A percentile compares a stretch with the other conserved stretches of the same genome.
phyloP scores from a whole-genome alignment of 2,888 invertebrate species.

The Rambutsinella grinnellia region DNA sequence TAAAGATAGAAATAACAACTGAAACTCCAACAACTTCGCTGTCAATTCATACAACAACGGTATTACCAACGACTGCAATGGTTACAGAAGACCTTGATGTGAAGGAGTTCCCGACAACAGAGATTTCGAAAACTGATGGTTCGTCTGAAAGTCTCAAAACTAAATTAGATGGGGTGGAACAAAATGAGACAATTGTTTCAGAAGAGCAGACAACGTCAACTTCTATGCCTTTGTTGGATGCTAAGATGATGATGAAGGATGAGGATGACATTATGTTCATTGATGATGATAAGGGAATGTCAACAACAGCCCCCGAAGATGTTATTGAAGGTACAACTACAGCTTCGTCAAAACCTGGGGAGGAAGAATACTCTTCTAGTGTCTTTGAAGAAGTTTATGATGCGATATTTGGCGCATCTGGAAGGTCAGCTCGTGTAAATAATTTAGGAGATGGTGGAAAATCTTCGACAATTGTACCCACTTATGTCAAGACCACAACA shows the following conservation, averaged over 20 bases:
- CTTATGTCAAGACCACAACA: too few species aligned
- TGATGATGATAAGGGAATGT: background rate
- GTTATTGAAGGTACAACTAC: background rate
- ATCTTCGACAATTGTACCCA: too few species aligned
- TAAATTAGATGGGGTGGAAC: too few species aligned
- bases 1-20: background rate
- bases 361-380: too few species aligned
- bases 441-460: too few species aligned
- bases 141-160: too few species aligned
- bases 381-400: conserved; percentile 16
- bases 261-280: background rate
- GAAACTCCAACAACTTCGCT: background rate
- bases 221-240: background rate
- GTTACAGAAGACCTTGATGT: too few species aligned
- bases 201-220: background rate
- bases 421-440: background rate
- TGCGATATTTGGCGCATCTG: conserved; percentile 15
- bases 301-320: background rate
- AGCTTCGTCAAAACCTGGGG: background rate
- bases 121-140: too few species aligned
- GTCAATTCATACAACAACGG: background rate
- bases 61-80: background rate
- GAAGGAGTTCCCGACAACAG: too few species aligned
- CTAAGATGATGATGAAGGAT: background rate
- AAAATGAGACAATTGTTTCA: background rate